These are phyloP conservation scores for Pteropus rufus DNA, from an alignment of 2,797 vertebrate genomes.

Conservation along the genomic window DNA sequence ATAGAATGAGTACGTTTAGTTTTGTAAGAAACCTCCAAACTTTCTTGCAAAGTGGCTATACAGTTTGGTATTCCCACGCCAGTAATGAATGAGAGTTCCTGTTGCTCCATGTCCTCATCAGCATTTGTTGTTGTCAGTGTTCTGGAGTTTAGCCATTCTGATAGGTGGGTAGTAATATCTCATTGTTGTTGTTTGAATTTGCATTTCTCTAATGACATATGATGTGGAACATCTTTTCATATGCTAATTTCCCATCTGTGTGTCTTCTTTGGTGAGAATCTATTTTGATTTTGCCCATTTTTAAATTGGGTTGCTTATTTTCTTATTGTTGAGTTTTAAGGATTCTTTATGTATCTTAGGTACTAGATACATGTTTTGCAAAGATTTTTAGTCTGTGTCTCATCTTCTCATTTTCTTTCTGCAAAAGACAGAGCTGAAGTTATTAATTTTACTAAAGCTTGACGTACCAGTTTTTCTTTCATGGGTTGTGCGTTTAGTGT, in stretches of 20 bases:
- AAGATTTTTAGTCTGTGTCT: background rate
- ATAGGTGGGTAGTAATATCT: background rate
- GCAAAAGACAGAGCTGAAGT: background rate
- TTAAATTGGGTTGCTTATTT: background rate
- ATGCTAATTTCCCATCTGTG: background rate
- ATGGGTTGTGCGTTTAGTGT: background rate
- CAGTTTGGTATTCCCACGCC: background rate
- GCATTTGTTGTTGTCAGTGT: background rate
- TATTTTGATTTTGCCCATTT: background rate
- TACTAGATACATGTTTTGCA: background rate
- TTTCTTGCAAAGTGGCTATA: background rate
- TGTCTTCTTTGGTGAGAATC: background rate
- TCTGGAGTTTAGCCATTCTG: background rate
- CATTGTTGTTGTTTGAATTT: background rate
- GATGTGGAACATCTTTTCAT: background rate
- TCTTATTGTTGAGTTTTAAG: background rate
- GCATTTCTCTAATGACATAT: background rate
- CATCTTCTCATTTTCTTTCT: constrained; percentile 5
- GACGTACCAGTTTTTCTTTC: background rate
- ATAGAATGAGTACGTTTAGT: background rate
- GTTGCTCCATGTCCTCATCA: background rate
- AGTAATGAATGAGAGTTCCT: background rate
- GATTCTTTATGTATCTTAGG: background rate
- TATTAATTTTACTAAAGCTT: constrained; percentile 5
- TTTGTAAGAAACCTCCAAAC: background rate